These are phyloP conservation scores for Lagria hirta DNA, from an alignment of 2,888 invertebrate species.

Conservation along the genomic window DNA sequence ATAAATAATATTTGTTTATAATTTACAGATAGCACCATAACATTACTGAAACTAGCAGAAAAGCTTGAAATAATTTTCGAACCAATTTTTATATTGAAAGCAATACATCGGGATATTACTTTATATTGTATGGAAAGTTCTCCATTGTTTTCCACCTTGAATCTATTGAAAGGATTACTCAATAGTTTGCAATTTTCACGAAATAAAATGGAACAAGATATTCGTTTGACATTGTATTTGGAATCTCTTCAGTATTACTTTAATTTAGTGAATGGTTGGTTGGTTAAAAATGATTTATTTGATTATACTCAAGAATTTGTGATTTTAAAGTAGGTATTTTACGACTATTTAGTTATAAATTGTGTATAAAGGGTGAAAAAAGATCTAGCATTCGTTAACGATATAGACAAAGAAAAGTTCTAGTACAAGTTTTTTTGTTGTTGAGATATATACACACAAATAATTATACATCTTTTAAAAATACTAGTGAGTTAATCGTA, in stretches of 20 bases:
- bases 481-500: too few species aligned
- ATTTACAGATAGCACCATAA: conserved; percentile 46
- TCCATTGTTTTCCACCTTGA: conserved; percentile 37
- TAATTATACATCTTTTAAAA: too few species aligned
- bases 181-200: conserved; percentile 39
- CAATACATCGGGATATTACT: conserved; percentile 41
- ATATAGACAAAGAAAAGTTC: too few species aligned
- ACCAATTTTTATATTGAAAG: conserved; percentile 38
- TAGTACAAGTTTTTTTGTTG: too few species aligned
- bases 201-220: conserved; percentile 46
- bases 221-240: conserved; percentile 47
- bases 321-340: conserved; percentile 44
- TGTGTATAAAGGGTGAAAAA: too few species aligned
- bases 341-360: too few species aligned
- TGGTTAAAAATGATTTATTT: conserved; percentile 42
- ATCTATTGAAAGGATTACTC: conserved; percentile 42
- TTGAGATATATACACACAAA: too few species aligned
- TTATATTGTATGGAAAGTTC: conserved; percentile 34
- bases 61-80: conserved; percentile 41
- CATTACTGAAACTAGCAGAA: conserved; percentile 42
- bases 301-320: conserved; percentile 48
- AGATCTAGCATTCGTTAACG: too few species aligned
- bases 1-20: too few species aligned
- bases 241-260: conserved; percentile 49
- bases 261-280: conserved; percentile 46